Percentiles rank a stretch among this genome's conserved stretches.
Evolutionary conservation across 30 jellyfish, hydroid and myxozoan species (phyloP).

Genomic region (Turritopsis rubra): DNA sequence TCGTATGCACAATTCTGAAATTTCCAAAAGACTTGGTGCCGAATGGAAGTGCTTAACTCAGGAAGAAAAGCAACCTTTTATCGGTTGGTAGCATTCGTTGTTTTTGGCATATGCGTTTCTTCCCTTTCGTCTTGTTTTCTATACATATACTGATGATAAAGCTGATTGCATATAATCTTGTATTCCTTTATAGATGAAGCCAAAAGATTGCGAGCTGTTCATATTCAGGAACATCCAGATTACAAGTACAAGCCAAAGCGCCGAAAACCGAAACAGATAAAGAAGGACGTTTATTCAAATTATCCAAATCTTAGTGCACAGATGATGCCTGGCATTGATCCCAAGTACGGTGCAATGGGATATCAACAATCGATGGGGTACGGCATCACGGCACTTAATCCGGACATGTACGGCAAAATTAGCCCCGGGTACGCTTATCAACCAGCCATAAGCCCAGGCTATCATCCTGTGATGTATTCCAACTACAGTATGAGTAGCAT

Average conservation of each 20-base stretch:
- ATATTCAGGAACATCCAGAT: slow-evolving; percentile 98
- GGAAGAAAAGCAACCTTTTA: slow-evolving; percentile 95
- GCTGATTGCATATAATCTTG: too few relatives aligned
- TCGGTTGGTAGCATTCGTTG: slow-evolving; percentile 19
- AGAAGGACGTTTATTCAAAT: slow-evolving; percentile 80
- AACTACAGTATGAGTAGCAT: slow-evolving; percentile 60
- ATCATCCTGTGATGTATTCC: slow-evolving; percentile 83
- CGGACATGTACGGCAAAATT: slow-evolving; percentile 79
- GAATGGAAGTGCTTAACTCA: slow-evolving; percentile 90
- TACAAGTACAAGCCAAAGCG: slow-evolving; percentile 97
- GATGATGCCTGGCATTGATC: slow-evolving; percentile 80
- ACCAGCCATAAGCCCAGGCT: slow-evolving; percentile 87
- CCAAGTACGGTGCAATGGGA: slow-evolving; percentile 87
- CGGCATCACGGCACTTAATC: slow-evolving; percentile 61
- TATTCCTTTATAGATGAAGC: slow-evolving; percentile 65
- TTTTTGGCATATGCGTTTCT: background rate
- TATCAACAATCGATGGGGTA: slow-evolving; percentile 82
- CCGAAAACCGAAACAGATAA: slow-evolving; percentile 88
- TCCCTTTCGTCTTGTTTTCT: background rate
- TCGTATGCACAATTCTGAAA: slow-evolving; percentile 97
- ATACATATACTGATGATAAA: background rate
- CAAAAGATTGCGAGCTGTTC: slow-evolving; percentile 93
- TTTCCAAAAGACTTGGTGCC: slow-evolving; percentile 96
- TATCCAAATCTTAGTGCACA: slow-evolving; percentile 78
- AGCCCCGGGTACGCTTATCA: slow-evolving; percentile 78